Percentiles rank a stretch among this genome's conserved stretches.
phyloP scores from a whole-genome alignment of 2,797 vertebrate genomes.

The Myripristis jacobus region DNA sequence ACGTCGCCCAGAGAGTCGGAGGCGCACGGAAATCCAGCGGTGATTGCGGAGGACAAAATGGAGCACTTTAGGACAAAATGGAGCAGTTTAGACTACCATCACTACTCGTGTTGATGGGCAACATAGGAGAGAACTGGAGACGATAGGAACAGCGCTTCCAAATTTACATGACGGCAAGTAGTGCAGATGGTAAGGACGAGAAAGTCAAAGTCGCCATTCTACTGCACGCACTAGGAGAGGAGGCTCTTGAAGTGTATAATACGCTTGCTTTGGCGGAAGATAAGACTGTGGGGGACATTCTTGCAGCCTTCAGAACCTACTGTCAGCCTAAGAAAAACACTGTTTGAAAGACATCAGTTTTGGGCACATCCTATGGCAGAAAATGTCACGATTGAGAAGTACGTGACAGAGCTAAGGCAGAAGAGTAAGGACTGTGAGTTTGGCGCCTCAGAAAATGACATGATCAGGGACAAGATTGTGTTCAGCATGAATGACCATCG shows the following conservation, averaged over 20 bases:
- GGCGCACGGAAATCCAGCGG: not conserved
- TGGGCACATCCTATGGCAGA: slow-evolving; percentile 27
- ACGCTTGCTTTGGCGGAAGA: slow-evolving; percentile 17
- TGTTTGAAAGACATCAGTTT: slow-evolving; percentile 38
- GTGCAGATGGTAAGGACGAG: slow-evolving; percentile 11
- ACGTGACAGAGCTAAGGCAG: slow-evolving; percentile 24
- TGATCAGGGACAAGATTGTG: slow-evolving; percentile 46
- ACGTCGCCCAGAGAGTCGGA: not conserved
- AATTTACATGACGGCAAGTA: slow-evolving; percentile 8
- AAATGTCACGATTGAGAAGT: slow-evolving; percentile 17
- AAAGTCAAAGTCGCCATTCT: slow-evolving; percentile 33
- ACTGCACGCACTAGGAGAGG: slow-evolving; percentile 34
- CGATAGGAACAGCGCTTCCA: slow-evolving; percentile 29
- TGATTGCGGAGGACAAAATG: not conserved
- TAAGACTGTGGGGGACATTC: not conserved
- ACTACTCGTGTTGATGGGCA: slow-evolving; percentile 6
- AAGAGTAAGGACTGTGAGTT: slow-evolving; percentile 45
- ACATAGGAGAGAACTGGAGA: slow-evolving; percentile 31
- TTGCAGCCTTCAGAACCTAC: slow-evolving; percentile 12
- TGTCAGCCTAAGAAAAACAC: slow-evolving; percentile 28
- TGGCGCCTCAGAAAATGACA: slow-evolving; percentile 14
- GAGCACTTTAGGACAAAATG: slow-evolving; percentile 18
- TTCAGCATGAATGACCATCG: slow-evolving; percentile 26
- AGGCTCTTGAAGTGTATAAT: slow-evolving; percentile 33
- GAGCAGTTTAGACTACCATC: slow-evolving; percentile 24